Conservation (phyloP, 2,888 invertebrate genomes). For the Balanococcus diminutus region DNA sequence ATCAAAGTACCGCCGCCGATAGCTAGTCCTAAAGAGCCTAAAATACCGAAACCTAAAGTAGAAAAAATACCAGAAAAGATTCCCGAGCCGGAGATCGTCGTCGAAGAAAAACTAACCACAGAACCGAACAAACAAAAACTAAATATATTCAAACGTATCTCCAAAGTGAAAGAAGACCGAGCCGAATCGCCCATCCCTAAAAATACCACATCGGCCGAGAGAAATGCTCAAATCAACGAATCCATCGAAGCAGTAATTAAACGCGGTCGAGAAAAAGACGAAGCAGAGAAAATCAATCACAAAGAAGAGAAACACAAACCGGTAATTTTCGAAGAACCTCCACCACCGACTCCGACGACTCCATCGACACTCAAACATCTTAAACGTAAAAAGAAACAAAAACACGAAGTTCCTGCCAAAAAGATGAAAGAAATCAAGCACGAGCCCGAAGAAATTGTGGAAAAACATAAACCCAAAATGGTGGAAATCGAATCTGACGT, state of each 20-base stretch:
- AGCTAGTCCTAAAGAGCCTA: conserved; percentile 33
- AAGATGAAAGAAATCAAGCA: conserved; percentile 25
- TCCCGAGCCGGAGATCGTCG: conserved; percentile 4
- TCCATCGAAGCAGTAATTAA: conserved; percentile 45
- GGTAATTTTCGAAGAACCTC: background rate
- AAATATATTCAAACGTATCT: conserved; percentile 86
- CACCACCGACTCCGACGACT: background rate
- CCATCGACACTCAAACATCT: conserved; percentile 14
- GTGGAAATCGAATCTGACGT: background rate
- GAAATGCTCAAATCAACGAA: conserved; percentile 29
- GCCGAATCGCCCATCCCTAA: conserved; percentile 23
- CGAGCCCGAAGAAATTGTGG: conserved; percentile 43
- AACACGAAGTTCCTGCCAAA: conserved; percentile 35
- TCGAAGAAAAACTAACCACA: conserved; percentile 68
- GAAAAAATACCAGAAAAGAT: conserved; percentile 41
- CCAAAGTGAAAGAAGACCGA: conserved; percentile 69
- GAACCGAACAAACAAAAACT: conserved; percentile 85
- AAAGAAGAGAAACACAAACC: conserved; percentile 47
- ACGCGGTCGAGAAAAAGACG: conserved; percentile 37
- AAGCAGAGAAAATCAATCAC: conserved; percentile 55
- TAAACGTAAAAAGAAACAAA: conserved; percentile 45
- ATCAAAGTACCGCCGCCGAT: conserved; percentile 10
- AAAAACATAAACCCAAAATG: conserved; percentile 12
- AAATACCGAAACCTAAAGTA: background rate
- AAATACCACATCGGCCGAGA: background rate